Conservation (phyloP, 2,888 invertebrate species). For the Drosophila affinis region DNA sequence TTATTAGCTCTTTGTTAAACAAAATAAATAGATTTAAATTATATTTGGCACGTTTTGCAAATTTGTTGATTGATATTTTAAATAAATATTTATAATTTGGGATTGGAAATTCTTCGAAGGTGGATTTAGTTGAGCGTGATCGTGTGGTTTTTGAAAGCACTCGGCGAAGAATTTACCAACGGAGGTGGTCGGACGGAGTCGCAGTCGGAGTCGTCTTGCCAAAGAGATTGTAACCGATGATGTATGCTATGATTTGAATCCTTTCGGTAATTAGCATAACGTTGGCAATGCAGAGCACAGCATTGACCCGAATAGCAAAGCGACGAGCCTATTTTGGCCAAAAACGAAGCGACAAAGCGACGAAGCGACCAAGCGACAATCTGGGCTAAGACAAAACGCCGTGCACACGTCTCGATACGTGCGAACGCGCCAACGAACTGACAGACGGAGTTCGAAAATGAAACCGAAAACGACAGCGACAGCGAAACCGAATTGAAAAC, state of each 20-base stretch:
- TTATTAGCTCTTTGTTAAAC: slow-evolving; percentile 75
- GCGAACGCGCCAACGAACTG: slow-evolving; percentile 71
- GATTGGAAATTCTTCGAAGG: slow-evolving; percentile 25
- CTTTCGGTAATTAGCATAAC: slow-evolving; percentile 83
- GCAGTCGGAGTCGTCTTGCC: slow-evolving; percentile 73
- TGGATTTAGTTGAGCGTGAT: slow-evolving; percentile 12
- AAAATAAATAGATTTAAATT: slow-evolving; percentile 76
- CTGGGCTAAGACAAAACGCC: slow-evolving; percentile 23
- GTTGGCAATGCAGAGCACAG: slow-evolving; percentile 72
- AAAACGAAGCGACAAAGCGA: slow-evolving; percentile 2
- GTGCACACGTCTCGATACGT: slow-evolving; percentile 67
- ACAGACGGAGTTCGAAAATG: slow-evolving; percentile 12
- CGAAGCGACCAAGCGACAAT: background rate
- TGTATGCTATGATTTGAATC: slow-evolving; percentile 80
- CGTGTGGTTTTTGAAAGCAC: slow-evolving; percentile 41
- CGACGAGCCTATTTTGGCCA: slow-evolving; percentile 71
- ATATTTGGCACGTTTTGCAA: slow-evolving; percentile 76
- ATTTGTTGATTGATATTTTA: slow-evolving; percentile 61
- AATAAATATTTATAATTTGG: slow-evolving; percentile 46
- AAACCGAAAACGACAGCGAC: background rate
- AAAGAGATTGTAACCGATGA: slow-evolving; percentile 83
- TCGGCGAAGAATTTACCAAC: slow-evolving; percentile 38
- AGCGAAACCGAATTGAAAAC: slow-evolving; percentile 5
- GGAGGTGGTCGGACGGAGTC: slow-evolving; percentile 30
- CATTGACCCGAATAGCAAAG: slow-evolving; percentile 70